Evolutionary conservation across 2,113 vertebrate species (phyloP).

Genomic region (Sturnus vulgaris): DNA sequence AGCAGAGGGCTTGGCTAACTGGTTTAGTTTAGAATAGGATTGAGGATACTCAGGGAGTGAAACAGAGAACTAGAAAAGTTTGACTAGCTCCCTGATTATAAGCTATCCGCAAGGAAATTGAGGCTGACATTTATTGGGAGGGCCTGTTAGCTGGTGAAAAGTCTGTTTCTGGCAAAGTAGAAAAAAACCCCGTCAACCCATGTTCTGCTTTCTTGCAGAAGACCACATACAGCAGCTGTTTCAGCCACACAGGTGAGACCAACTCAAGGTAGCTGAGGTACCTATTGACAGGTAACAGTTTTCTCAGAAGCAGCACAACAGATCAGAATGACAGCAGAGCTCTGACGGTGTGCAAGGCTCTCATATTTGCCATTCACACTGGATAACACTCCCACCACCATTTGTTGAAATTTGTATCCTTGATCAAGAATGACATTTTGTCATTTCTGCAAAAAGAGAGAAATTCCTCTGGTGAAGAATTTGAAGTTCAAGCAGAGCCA

Average conservation of each 20-base stretch:
- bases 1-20: not conserved
- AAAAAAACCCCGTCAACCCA: not conserved
- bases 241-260: not conserved
- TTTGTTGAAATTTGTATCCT: not conserved
- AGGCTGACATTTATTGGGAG: not conserved
- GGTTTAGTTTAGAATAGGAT: not conserved
- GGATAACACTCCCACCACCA: not conserved
- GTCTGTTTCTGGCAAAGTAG: not conserved
- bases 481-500: slow-evolving; percentile 2
- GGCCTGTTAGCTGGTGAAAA: not conserved
- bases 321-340: not conserved
- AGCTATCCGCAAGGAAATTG: not conserved
- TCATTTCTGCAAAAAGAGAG: not conserved
- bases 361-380: not conserved
- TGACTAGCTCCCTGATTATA: not conserved
- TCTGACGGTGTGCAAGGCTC: not conserved
- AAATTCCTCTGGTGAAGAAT: slow-evolving; percentile 31
- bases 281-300: accelerated
- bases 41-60: not conserved
- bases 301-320: not conserved
- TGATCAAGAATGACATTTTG: not conserved
- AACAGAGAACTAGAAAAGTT: not conserved
- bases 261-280: not conserved
- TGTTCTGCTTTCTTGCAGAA: not conserved
- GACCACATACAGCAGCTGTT: not conserved